These are phyloP conservation scores for Encarsia formosa DNA, from an alignment of 2,888 invertebrate genomes.

Conservation along the genomic window DNA sequence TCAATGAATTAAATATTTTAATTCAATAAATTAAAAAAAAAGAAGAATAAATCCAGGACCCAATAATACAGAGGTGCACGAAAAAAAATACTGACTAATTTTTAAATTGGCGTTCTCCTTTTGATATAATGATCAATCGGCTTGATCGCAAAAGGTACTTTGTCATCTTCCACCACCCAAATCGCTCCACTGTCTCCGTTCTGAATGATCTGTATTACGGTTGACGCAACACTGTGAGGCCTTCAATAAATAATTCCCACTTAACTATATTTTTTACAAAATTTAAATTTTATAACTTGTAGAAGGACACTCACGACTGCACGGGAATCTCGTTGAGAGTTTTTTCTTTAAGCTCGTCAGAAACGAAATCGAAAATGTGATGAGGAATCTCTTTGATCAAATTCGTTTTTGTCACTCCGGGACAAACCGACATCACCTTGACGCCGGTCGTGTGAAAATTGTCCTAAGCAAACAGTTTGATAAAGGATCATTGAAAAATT, in stretches of 20 bases:
- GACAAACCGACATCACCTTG: slow-evolving; percentile 43
- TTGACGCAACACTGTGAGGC: slow-evolving; percentile 28
- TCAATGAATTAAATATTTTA: no score
- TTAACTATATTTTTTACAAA: not conserved
- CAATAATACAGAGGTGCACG: not conserved
- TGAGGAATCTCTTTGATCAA: slow-evolving; percentile 30
- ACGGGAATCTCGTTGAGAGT: slow-evolving; percentile 31
- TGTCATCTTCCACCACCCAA: slow-evolving; percentile 31
- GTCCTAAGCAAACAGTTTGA: slow-evolving; percentile 28
- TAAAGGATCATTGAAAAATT: not conserved
- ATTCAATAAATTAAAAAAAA: no score
- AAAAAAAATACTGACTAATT: not conserved
- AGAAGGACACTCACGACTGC: slow-evolving; percentile 36
- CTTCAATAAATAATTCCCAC: slow-evolving; percentile 20
- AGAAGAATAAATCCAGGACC: no score
- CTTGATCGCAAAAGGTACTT: slow-evolving; percentile 17
- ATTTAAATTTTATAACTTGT: not conserved
- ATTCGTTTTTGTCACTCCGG: slow-evolving; percentile 40
- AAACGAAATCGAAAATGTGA: slow-evolving; percentile 30
- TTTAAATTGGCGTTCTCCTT: slow-evolving; percentile 4
- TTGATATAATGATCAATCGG: slow-evolving; percentile 14
- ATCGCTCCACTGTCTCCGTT: slow-evolving; percentile 31
- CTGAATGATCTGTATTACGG: slow-evolving; percentile 28
- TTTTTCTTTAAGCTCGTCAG: slow-evolving; percentile 33
- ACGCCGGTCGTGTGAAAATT: slow-evolving; percentile 36